Conservation (phyloP, 2,888 invertebrate genomes). For the Acanthococcus lagerstroemiae region DNA sequence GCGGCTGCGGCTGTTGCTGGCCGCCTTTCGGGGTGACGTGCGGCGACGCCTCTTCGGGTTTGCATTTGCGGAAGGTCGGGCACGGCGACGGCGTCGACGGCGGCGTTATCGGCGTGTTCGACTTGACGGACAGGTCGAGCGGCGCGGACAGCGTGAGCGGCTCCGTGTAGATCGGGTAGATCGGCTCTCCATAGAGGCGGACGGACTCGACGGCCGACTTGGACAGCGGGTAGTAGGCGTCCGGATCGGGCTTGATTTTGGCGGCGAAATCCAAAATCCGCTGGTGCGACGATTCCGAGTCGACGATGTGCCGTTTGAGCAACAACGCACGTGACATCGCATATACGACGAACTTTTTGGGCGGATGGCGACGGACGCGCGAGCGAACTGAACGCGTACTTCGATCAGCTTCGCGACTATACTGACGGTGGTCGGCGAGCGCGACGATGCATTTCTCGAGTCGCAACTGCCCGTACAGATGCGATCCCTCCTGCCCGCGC, state of each 20-base stretch:
- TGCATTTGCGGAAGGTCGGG: constrained; percentile 47
- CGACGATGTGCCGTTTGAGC: constrained; percentile 21
- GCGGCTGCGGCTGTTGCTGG: constrained; percentile 34
- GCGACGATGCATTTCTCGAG: neutral
- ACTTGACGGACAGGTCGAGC: constrained; percentile 64
- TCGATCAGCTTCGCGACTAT: constrained; percentile 24
- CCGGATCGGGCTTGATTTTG: constrained; percentile 15
- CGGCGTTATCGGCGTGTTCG: constrained; percentile 58
- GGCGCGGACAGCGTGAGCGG: constrained; percentile 42
- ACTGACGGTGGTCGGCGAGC: neutral
- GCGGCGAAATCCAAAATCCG: neutral
- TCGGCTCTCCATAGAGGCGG: neutral
- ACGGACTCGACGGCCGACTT: neutral
- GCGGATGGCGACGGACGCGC: constrained; percentile 8
- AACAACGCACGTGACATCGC: constrained; percentile 29
- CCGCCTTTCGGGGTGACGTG: neutral
- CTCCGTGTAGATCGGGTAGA: constrained; percentile 8
- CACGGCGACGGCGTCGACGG: constrained; percentile 64
- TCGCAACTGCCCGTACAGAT: no score
- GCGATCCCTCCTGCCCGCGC: neutral
- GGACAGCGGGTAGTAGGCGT: constrained; percentile 4
- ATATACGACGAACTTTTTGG: constrained; percentile 12
- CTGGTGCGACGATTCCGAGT: constrained; percentile 13
- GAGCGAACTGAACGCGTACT: constrained; percentile 15
- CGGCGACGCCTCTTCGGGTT: constrained; percentile 41